Evolutionary conservation across 1,140 invertebrate genomes (phyloP), one percentile per base, ranked within the genome.

Genomic region (Vanessa tameamea): DNA sequence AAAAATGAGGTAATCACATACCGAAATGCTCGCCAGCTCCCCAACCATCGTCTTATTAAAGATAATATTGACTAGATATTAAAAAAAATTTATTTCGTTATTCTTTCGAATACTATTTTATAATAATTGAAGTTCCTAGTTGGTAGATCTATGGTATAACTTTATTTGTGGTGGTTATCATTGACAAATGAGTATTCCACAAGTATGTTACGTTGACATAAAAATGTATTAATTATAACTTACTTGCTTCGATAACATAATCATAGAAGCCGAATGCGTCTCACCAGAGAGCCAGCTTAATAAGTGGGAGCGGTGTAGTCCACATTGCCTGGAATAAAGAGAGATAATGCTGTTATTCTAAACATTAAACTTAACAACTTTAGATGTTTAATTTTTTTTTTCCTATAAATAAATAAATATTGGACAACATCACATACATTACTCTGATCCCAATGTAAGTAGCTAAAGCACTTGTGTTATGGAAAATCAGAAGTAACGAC

Each of bases 271-370:
- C 26, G 43, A 72, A 64, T 57, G 23, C 12, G 15, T 55, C 20
- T 55, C 53, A 57, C 23, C 64, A 53, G 50, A 14, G 31, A 48
- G 65, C 31, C 23, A 66, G 47, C 53, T 87, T 90, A 91, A 72
- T 92, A 92, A 13, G 90, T 92, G 3, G 90, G 87, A 16, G 90
- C 89, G 15, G 89, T 86, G 84, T 92, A 92, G 73, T 92, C 90
- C 64, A 90, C 87, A 80, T 91, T 92, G 63, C 90, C 90, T 92
- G 88, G 37, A 43, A 43, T 43, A 9, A 43, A 43, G 37, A 43
- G 6, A 43, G 6, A 43, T 43, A 43, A 43, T 5, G 6, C 37
- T 8, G 37, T 43, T 43, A 43, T 43, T 11, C 37, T 43, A 13
- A 23, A 4, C 3, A 26, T 57, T 57, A 57, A 31, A 31, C 26